Conservation (phyloP, 1,140 invertebrate genomes). For the Eriocheir sinensis region DNA sequence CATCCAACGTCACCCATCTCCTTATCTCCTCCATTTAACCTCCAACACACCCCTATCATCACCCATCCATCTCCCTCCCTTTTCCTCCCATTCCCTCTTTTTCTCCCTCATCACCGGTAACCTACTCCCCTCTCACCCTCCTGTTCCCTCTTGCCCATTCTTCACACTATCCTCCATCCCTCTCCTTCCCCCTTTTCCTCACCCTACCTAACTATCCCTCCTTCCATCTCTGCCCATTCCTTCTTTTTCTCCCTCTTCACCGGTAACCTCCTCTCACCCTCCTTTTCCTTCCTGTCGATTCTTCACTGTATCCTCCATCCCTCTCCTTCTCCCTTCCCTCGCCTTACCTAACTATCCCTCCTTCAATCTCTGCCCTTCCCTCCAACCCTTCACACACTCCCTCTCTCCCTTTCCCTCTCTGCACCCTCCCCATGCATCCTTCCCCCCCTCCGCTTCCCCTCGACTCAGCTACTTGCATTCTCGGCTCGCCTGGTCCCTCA, state of each 20-base stretch:
- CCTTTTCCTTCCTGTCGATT: background rate
- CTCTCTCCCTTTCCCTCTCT: background rate
- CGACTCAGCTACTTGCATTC: constrained; percentile 4
- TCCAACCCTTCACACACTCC: background rate
- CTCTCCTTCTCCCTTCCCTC: background rate
- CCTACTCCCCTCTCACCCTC: background rate
- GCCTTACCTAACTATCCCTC: background rate
- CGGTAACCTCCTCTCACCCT: background rate
- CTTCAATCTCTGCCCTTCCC: constrained; percentile 36
- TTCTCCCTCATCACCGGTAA: background rate
- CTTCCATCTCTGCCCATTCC: background rate
- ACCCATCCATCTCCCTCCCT: background rate
- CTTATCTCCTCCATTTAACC: background rate
- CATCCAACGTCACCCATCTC: background rate
- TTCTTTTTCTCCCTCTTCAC: background rate
- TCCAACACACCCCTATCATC: background rate
- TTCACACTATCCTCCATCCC: background rate
- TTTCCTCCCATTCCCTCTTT: background rate
- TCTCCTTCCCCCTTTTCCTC: background rate
- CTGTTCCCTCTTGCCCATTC: background rate
- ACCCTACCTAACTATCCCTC: background rate
- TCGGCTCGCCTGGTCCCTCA: background rate
- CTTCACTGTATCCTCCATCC: background rate
- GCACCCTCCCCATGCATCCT: background rate
- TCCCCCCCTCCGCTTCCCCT: background rate